Percentiles rank a stretch among this genome's conserved stretches.
These are phyloP conservation scores for Eueides isabella DNA, from an alignment of 1,140 invertebrate genomes.

Conservation along the genomic window DNA sequence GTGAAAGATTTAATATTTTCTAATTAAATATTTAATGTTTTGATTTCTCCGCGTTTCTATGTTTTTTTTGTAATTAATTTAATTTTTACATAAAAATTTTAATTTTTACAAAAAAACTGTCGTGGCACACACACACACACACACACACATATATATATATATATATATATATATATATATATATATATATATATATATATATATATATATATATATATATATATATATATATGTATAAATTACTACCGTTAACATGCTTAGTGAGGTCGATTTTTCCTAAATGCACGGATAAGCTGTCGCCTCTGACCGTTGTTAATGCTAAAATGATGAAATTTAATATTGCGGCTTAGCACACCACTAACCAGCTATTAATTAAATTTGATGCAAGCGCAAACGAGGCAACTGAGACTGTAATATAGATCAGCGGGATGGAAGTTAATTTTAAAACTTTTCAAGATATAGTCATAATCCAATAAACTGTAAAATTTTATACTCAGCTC, in stretches of 20 bases:
- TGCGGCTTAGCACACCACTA: constrained; percentile 5
- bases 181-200: no score
- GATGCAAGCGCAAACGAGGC: constrained; percentile 6
- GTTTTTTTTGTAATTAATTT: no score
- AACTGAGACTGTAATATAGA: not conserved
- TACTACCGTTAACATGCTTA: not conserved
- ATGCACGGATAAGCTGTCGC: not conserved
- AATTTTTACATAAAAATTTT: no score
- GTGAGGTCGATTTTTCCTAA: not conserved
- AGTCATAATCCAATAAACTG: not conserved
- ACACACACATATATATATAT: no score
- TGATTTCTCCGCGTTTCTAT: no score
- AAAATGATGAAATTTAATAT: constrained; percentile 12
- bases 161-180: no score
- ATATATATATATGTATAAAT: no score
- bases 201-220: no score
- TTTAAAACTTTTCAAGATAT: not conserved
- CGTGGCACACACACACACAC: no score
- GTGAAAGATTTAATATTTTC: no score
- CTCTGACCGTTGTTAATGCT: not conserved
- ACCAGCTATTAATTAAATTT: constrained; percentile 11
- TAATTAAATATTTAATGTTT: no score
- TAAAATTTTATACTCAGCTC: not conserved
- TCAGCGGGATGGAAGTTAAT: not conserved
- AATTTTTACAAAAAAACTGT: no score